Percentiles rank a stretch among this genome's conserved stretches.
These are phyloP conservation scores for Manis javanica DNA, from an alignment of 2,797 vertebrate genomes.

Conservation along the genomic window DNA sequence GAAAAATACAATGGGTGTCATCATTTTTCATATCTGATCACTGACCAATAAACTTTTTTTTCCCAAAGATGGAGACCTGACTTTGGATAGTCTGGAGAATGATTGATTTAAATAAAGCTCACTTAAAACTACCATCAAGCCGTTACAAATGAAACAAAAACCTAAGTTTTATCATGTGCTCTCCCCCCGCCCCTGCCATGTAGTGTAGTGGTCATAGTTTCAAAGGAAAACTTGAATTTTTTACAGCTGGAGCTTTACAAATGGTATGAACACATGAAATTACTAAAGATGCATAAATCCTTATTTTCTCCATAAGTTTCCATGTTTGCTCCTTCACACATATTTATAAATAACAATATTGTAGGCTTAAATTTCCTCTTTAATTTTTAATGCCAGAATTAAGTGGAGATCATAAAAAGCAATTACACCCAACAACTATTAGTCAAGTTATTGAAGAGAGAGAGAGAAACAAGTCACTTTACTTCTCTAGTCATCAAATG, in stretches of 20 bases:
- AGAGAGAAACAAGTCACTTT: background rate
- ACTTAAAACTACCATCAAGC: background rate
- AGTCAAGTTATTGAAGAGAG: conserved; percentile 22
- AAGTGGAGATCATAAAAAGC: conserved; percentile 50
- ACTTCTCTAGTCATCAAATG: background rate
- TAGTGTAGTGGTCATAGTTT: background rate
- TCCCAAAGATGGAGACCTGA: background rate
- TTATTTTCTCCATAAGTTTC: conserved; percentile 9
- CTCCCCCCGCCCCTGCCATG: no score
- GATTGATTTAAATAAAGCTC: conserved; percentile 25
- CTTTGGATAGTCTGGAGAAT: background rate
- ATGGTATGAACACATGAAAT: background rate
- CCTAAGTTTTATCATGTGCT: background rate
- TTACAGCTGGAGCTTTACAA: conserved; percentile 3
- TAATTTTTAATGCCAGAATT: conserved; percentile 54
- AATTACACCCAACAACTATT: background rate
- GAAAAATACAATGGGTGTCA: conserved; percentile 29
- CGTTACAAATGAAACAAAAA: background rate
- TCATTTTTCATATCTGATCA: conserved; percentile 52
- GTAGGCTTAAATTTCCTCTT: conserved; percentile 22
- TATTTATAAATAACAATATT: conserved; percentile 32
- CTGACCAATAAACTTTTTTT: background rate
- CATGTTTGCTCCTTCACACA: background rate
- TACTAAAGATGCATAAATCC: background rate
- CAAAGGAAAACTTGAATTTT: background rate